Evolutionary conservation across 2,113 vertebrate genomes (phyloP).

Genomic region (Antidorcas marsupialis): DNA sequence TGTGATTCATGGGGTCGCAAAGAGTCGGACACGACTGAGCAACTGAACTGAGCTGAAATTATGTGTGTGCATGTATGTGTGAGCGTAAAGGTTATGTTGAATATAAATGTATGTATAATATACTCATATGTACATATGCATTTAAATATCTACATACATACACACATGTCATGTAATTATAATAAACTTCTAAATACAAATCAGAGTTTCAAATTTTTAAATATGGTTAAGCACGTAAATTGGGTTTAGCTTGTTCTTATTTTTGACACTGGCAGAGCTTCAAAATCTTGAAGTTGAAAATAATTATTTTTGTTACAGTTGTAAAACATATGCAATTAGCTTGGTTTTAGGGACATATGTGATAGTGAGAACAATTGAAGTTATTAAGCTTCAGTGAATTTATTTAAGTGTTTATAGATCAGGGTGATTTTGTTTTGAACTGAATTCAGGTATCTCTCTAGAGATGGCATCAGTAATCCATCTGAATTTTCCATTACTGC

Average conservation of each 20-base stretch:
- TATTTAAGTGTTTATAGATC: constrained; percentile 47
- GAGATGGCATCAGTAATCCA: constrained; percentile 49
- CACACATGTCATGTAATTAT: background rate
- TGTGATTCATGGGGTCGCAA: too few species aligned
- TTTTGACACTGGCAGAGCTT: background rate
- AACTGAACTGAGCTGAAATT: background rate
- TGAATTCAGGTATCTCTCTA: constrained; percentile 35
- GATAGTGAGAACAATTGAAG: constrained; percentile 40
- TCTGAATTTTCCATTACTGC: constrained; percentile 61
- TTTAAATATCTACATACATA: background rate
- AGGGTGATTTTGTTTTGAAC: constrained; percentile 45
- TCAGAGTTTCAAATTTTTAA: background rate
- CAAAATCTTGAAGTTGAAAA: constrained; percentile 21
- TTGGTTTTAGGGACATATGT: background rate
- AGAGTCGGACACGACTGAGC: rapidly evolving
- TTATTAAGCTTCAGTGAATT: constrained; percentile 21
- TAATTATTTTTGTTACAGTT: constrained; percentile 41
- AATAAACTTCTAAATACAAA: background rate
- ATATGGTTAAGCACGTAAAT: background rate
- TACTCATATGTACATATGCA: background rate
- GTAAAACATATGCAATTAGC: background rate
- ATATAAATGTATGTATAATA: background rate
- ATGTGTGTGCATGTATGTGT: background rate
- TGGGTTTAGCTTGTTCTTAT: background rate
- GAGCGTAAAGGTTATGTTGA: background rate